phyloP scores from a whole-genome alignment of 1,140 invertebrate species.

The Pachypeltis micranthus region DNA sequence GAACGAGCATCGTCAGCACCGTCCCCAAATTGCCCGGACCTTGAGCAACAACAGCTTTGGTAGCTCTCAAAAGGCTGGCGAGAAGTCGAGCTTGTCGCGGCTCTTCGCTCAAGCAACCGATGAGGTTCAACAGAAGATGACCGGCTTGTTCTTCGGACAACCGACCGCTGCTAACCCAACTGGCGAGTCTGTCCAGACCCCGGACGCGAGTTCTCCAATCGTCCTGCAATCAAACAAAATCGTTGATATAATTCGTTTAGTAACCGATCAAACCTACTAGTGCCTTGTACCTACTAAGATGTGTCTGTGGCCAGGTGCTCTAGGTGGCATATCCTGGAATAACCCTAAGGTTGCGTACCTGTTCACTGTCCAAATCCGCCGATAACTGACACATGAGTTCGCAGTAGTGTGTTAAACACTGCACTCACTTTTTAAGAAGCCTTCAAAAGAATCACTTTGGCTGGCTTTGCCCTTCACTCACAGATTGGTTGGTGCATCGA shows the following conservation, averaged over 20 bases:
- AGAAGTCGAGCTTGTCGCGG: constrained; percentile 19
- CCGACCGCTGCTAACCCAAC: constrained; percentile 7
- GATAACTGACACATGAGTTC: no score
- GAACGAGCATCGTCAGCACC: constrained; percentile 21
- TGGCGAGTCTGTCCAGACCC: constrained; percentile 21
- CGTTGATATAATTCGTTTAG: not conserved
- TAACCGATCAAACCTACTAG: not conserved
- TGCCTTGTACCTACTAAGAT: no score
- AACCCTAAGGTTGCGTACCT: no score
- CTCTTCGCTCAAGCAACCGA: constrained; percentile 19
- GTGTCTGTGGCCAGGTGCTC: no score
- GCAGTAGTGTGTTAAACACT: no score
- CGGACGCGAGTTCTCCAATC: constrained; percentile 22
- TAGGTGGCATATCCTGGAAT: no score
- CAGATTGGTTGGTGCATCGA: no score
- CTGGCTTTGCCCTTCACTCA: no score
- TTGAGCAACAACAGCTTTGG: constrained; percentile 11
- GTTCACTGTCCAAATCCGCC: no score
- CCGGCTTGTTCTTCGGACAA: not conserved
- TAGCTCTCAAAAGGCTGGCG: constrained; percentile 14
- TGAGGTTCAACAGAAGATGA: constrained; percentile 15
- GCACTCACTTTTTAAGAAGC: no score
- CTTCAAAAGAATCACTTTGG: no score
- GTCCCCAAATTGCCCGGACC: constrained; percentile 5
- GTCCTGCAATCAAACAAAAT: constrained; percentile 20